These are phyloP conservation scores for Puffinus mauretanicus DNA, from an alignment of 2,113 vertebrate species.

Conservation along the genomic window DNA sequence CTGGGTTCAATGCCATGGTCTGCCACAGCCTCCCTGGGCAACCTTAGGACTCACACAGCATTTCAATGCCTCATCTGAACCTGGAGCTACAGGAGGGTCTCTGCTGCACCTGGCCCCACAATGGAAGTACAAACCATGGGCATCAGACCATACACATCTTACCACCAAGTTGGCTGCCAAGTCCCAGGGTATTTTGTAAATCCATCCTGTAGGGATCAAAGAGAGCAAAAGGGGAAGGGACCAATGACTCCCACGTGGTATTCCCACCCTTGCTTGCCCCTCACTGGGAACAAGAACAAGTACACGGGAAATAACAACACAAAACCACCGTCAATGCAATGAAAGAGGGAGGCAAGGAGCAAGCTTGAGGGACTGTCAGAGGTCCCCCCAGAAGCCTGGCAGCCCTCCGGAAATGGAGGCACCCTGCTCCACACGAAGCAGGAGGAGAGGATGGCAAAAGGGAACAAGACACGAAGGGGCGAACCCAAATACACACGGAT, in stretches of 20 bases:
- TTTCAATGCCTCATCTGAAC: not conserved
- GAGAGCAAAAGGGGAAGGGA: not conserved
- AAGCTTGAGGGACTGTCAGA: not conserved
- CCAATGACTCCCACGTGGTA: not conserved
- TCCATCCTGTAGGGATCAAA: not conserved
- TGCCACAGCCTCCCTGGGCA: not conserved
- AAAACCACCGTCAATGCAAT: not conserved
- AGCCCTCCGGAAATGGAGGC: not conserved
- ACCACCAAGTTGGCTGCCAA: not conserved
- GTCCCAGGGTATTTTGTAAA: not conserved
- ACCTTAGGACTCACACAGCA: not conserved
- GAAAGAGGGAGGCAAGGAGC: not conserved
- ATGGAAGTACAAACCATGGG: not conserved
- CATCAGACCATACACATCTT: not conserved
- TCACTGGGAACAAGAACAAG: no score
- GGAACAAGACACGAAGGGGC: not conserved
- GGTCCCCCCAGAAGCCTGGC: not conserved
- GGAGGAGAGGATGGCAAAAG: not conserved
- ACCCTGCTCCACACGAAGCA: not conserved
- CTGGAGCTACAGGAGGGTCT: not conserved
- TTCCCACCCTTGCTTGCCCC: not conserved
- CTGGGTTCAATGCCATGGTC: not conserved
- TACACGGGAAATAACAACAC: fast-evolving
- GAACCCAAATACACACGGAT: not conserved
- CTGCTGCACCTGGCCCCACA: not conserved